Evolutionary conservation across 2,888 invertebrate species (phyloP).

Genomic region (Tenthredo livida): DNA sequence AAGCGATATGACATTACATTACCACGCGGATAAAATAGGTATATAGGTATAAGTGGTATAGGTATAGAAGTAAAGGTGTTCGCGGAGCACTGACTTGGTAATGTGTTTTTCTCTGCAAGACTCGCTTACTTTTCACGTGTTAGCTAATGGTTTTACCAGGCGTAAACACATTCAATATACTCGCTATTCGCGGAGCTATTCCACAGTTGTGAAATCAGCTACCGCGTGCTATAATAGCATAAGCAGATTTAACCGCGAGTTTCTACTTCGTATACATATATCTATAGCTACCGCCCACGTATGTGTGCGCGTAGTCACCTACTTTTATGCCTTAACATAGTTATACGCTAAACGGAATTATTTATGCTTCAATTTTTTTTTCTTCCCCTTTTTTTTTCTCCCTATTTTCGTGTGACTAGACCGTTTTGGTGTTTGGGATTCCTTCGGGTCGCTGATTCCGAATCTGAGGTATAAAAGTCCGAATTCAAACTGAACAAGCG

Average conservation of each 20-base stretch:
- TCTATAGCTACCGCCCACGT: background rate
- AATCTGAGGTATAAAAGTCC: no score
- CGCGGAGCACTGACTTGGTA: constrained; percentile 37
- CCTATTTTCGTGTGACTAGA: no score
- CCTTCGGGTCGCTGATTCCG: no score
- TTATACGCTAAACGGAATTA: background rate
- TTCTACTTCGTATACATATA: background rate
- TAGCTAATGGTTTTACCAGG: constrained; percentile 42
- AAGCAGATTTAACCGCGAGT: background rate
- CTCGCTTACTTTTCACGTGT: constrained; percentile 15
- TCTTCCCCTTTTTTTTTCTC: background rate
- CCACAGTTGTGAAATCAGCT: constrained; percentile 40
- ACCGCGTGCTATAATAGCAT: constrained; percentile 2
- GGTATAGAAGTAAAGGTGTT: background rate
- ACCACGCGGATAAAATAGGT: background rate
- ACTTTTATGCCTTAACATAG: no score
- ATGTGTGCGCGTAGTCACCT: background rate
- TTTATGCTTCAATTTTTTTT: background rate
- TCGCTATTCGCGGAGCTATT: background rate
- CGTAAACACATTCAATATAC: constrained; percentile 24
- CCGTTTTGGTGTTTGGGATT: no score
- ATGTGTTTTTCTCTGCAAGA: constrained; percentile 43
- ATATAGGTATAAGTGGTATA: background rate
- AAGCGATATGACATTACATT: constrained; percentile 4
- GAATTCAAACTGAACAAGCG: no score